Conservation (phyloP, 2,888 invertebrate genomes). For the Drosophila borborema region DNA sequence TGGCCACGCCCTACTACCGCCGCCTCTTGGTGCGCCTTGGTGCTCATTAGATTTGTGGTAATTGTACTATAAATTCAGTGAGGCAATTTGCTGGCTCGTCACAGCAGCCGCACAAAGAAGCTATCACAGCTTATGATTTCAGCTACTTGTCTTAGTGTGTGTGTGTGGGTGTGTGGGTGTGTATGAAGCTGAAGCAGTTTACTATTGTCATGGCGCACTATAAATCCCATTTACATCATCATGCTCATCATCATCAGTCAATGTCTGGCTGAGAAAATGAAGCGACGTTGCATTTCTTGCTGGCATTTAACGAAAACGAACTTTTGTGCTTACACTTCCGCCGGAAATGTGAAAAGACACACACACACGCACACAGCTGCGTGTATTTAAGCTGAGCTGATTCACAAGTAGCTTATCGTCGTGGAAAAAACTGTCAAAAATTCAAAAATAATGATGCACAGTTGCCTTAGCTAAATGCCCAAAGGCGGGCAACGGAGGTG, state of each 20-base stretch:
- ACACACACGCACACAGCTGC: slow-evolving; percentile 48
- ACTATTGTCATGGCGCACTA: slow-evolving; percentile 78
- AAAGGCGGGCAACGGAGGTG: slow-evolving; percentile 13
- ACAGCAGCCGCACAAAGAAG: slow-evolving; percentile 56
- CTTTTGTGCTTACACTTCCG: slow-evolving; percentile 81
- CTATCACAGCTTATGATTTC: slow-evolving; percentile 78
- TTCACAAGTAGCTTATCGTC: slow-evolving; percentile 80
- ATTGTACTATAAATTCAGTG: slow-evolving; percentile 75
- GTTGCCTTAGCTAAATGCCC: slow-evolving; percentile 66
- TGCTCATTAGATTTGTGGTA: slow-evolving; percentile 74
- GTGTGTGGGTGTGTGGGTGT: slow-evolving; percentile 30
- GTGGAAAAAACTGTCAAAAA: slow-evolving; percentile 78
- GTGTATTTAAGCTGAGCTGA: slow-evolving; percentile 61
- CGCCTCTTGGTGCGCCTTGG: background rate
- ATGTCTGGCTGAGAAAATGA: slow-evolving; percentile 73
- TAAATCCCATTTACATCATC: slow-evolving; percentile 81
- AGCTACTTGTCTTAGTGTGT: slow-evolving; percentile 51
- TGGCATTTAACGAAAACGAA: slow-evolving; percentile 80
- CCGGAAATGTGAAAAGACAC: slow-evolving; percentile 76
- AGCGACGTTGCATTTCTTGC: slow-evolving; percentile 79
- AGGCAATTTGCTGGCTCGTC: slow-evolving; percentile 76
- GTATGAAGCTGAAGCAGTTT: slow-evolving; percentile 53
- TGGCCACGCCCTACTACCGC: background rate
- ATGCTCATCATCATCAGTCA: slow-evolving; percentile 82
- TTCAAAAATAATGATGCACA: slow-evolving; percentile 78